Conservation (phyloP, 2,888 invertebrate genomes). For the Mechanitis mazaeus region DNA sequence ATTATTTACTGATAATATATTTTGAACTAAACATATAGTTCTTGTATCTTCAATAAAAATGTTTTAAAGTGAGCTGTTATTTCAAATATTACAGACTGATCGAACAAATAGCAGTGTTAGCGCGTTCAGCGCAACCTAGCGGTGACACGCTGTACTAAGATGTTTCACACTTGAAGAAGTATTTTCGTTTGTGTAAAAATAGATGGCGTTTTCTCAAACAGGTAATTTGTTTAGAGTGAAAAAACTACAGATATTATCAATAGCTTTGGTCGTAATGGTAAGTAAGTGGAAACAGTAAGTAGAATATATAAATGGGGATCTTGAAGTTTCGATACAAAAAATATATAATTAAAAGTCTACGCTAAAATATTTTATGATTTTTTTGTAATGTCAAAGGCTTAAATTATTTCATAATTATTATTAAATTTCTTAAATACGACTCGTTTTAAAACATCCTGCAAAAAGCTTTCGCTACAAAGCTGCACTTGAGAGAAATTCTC, state of each 20-base stretch:
- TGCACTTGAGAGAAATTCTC: not conserved
- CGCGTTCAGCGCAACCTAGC: conserved; percentile 33
- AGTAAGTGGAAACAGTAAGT: not conserved
- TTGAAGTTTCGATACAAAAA: not conserved
- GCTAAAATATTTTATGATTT: not conserved
- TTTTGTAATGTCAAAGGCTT: not conserved
- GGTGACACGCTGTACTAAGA: conserved; percentile 30
- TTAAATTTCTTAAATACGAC: conserved; percentile 2
- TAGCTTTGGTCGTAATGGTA: not conserved
- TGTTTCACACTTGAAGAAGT: not conserved
- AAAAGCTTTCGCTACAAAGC: conserved; percentile 6
- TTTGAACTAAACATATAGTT: too few species aligned
- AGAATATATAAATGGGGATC: not conserved
- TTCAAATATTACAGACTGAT: too few species aligned
- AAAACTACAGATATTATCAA: not conserved
- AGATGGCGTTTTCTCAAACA: conserved; percentile 36
- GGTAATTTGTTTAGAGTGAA: conserved; percentile 6
- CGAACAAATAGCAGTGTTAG: too few species aligned
- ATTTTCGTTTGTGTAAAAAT: conserved; percentile 15
- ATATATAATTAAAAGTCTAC: conserved; percentile 6
- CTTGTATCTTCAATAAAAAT: too few species aligned
- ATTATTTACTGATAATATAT: too few species aligned
- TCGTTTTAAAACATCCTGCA: conserved; percentile 3
- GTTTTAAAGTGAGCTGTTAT: too few species aligned
- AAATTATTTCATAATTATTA: not conserved